These are phyloP conservation scores for Callipepla californica DNA, from an alignment of 2,113 vertebrate genomes.

Conservation along the genomic window DNA sequence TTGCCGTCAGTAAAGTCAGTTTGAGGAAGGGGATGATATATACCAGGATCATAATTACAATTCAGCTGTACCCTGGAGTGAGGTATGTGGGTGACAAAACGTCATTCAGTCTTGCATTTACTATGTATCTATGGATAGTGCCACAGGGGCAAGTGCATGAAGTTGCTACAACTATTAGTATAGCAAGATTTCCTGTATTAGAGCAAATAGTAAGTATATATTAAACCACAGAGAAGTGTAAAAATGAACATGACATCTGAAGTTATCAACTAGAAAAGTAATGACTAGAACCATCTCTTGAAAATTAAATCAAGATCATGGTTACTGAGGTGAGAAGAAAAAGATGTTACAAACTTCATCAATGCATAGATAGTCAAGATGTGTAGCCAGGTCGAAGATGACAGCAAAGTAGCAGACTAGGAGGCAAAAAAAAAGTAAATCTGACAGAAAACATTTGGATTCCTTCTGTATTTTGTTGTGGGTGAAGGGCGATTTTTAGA, in stretches of 20 bases:
- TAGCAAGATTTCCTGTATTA: neutral
- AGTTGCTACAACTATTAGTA: neutral
- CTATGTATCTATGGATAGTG: neutral
- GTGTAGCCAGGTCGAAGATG: neutral
- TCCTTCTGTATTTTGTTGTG: neutral
- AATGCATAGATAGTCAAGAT: neutral
- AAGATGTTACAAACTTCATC: neutral
- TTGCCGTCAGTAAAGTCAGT: neutral
- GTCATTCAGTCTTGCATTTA: neutral
- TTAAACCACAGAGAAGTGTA: neutral
- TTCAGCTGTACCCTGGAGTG: accelerated
- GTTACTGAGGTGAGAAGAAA: neutral
- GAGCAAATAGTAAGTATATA: neutral
- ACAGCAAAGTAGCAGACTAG: neutral
- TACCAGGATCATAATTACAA: neutral
- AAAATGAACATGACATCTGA: neutral
- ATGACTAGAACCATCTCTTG: neutral
- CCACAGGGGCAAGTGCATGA: neutral
- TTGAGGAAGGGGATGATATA: neutral
- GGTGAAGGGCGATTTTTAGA: neutral
- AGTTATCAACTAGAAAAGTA: neutral
- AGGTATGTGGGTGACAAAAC: neutral
- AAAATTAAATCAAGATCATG: neutral
- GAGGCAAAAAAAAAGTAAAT: neutral
- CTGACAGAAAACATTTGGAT: neutral